These are phyloP conservation scores for Botrylloides violaceus DNA, from an alignment of 23 tunicate genomes.

Conservation along the genomic window DNA sequence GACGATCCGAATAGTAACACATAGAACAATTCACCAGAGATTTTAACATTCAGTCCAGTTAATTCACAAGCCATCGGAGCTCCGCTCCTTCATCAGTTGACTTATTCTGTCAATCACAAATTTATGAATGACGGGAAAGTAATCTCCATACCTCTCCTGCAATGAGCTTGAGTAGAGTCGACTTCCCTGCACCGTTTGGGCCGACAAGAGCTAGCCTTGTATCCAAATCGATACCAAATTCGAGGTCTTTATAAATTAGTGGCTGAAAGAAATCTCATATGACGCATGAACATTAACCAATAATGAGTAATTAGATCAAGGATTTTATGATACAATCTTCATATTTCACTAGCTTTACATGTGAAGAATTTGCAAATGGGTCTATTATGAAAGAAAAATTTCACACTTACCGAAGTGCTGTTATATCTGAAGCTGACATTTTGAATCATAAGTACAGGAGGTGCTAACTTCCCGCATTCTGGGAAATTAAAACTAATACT, in stretches of 20 bases:
- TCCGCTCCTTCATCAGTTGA: too few species aligned
- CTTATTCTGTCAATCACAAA: too few species aligned
- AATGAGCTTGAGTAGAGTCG: slow-evolving; percentile 75
- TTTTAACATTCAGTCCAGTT: too few species aligned
- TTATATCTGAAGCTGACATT: slow-evolving; percentile 84
- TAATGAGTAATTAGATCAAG: too few species aligned
- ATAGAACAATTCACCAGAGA: too few species aligned
- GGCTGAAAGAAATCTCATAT: slow-evolving; percentile 51
- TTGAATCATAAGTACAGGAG: slow-evolving; percentile 85
- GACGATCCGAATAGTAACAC: too few species aligned
- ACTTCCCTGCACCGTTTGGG: slow-evolving; percentile 95
- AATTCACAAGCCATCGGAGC: too few species aligned
- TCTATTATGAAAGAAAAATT: slow-evolving; percentile 11
- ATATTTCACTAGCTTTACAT: too few species aligned
- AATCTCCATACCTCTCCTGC: slow-evolving; percentile 62
- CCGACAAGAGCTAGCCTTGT: slow-evolving; percentile 91
- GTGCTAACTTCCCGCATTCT: slow-evolving; percentile 54
- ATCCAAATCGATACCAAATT: slow-evolving; percentile 87
- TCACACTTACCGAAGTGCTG: slow-evolving; percentile 41
- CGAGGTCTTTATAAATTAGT: slow-evolving; percentile 68
- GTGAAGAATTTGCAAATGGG: too few species aligned
- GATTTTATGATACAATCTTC: too few species aligned
- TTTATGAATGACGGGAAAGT: too few species aligned
- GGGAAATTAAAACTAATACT: slow-evolving; percentile 50
- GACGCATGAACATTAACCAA: too few species aligned